phyloP scores from a whole-genome alignment of 1,140 invertebrate genomes.

The Asobara japonica region DNA sequence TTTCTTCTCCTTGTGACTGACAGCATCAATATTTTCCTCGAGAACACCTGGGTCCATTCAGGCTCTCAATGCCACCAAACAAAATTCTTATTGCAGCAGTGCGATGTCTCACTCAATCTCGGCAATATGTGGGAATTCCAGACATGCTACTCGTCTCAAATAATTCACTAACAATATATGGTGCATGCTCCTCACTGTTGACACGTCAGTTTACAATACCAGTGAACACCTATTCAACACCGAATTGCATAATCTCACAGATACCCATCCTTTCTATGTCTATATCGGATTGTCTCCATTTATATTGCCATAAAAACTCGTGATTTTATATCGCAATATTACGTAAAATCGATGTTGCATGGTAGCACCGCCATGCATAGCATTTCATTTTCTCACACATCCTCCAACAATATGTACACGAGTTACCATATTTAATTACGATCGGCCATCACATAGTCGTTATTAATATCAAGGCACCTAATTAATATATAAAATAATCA shows the following conservation, averaged over 20 bases:
- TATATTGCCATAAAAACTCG: neutral
- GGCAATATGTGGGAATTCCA: neutral
- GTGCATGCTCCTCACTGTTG: neutral
- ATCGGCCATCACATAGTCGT: neutral
- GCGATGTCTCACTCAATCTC: neutral
- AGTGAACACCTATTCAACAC: neutral
- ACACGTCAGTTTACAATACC: neutral
- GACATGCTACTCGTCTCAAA: neutral
- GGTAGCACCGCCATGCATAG: neutral
- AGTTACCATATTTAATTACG: neutral
- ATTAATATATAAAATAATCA: neutral
- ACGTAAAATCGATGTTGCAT: constrained; percentile 1
- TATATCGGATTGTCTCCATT: neutral
- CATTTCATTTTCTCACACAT: neutral
- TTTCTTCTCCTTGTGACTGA: no score
- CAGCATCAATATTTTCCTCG: no score
- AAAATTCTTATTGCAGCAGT: neutral
- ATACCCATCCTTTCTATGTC: neutral
- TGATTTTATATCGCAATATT: neutral
- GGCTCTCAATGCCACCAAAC: neutral
- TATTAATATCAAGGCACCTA: neutral
- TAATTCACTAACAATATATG: neutral
- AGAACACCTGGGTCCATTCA: no score
- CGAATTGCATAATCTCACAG: neutral
- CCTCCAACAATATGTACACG: neutral